Percentiles rank a stretch among this genome's conserved stretches.
Conservation (phyloP, 2,113 vertebrate species). For the Vanacampus margaritifer region DNA sequence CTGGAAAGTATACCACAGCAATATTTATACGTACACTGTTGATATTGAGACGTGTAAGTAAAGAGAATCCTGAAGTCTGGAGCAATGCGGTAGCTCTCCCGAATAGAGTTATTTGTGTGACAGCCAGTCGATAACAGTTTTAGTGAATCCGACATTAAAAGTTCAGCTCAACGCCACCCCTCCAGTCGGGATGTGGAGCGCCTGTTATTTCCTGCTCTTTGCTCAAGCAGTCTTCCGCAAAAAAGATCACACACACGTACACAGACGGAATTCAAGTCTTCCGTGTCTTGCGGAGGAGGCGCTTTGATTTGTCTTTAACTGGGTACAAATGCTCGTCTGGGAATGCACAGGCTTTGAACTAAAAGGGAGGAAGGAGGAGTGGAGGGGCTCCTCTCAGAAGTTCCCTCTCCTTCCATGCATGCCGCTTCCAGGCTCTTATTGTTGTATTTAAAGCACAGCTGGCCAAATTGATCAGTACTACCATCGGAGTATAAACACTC, state of each 20-base stretch:
- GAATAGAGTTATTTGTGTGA: slow-evolving; percentile 51
- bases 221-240: slow-evolving; percentile 56
- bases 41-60: slow-evolving; percentile 5
- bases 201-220: slow-evolving; percentile 54
- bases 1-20: not conserved
- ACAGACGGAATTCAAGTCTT: slow-evolving; percentile 64
- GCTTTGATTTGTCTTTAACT: slow-evolving; percentile 71
- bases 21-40: not conserved
- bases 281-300: slow-evolving; percentile 55
- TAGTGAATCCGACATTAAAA: slow-evolving; percentile 35
- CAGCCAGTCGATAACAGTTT: slow-evolving; percentile 59
- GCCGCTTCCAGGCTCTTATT: slow-evolving; percentile 75
- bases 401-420: slow-evolving; percentile 52
- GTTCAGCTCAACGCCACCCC: slow-evolving; percentile 51
- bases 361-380: slow-evolving; percentile 33
- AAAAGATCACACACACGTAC: slow-evolving; percentile 56
- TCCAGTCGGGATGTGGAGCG: slow-evolving; percentile 52
- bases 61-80: slow-evolving; percentile 58
- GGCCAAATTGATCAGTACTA: slow-evolving; percentile 88
- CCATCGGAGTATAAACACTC: slow-evolving; percentile 88
- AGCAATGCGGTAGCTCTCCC: slow-evolving; percentile 36
- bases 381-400: slow-evolving; percentile 7
- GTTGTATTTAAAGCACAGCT: slow-evolving; percentile 91
- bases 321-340: slow-evolving; percentile 72
- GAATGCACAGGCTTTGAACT: slow-evolving; percentile 60